Evolutionary conservation across 1,140 invertebrate genomes (phyloP).

Genomic region (Ceratitis capitata): DNA sequence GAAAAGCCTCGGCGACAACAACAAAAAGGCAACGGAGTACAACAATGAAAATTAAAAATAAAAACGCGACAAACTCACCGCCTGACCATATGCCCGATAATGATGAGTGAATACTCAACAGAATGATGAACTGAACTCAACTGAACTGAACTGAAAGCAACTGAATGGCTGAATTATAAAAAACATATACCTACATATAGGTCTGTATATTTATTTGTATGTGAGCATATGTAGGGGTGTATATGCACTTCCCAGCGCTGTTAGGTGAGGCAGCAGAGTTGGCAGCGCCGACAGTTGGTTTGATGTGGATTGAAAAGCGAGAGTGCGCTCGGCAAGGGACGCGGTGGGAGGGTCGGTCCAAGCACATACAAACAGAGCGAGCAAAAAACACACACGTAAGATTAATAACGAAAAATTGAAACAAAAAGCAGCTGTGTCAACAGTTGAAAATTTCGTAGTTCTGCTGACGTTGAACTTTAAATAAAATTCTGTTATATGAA

Average conservation of each 20-base stretch:
- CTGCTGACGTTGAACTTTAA: conserved; percentile 33
- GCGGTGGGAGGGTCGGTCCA: not conserved
- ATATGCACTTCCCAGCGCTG: not conserved
- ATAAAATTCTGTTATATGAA: not conserved
- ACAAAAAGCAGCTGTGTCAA: conserved; percentile 20
- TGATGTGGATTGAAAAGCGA: conserved; percentile 24
- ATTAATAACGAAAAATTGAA: not conserved
- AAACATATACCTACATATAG: not conserved
- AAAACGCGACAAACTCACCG: not conserved
- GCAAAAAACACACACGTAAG: not conserved
- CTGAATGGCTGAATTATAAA: conserved; percentile 25
- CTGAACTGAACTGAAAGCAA: conserved; percentile 25
- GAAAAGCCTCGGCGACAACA: not conserved
- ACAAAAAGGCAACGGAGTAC: not conserved
- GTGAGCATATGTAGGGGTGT: not conserved
- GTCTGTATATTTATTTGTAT: not conserved
- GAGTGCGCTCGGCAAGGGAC: not conserved
- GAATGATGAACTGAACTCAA: conserved; percentile 38
- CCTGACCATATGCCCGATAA: conserved; percentile 12
- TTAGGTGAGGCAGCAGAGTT: conserved; percentile 5
- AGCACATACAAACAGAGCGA: not conserved
- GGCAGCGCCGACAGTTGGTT: conserved; percentile 7
- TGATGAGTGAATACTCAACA: conserved; percentile 28
- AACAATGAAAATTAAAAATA: not conserved
- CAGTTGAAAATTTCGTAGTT: not conserved